A percentile compares a stretch with the other conserved stretches of the same genome.
phyloP scores from a whole-genome alignment of 1,140 invertebrate genomes.

The Drosophila albomicans region DNA sequence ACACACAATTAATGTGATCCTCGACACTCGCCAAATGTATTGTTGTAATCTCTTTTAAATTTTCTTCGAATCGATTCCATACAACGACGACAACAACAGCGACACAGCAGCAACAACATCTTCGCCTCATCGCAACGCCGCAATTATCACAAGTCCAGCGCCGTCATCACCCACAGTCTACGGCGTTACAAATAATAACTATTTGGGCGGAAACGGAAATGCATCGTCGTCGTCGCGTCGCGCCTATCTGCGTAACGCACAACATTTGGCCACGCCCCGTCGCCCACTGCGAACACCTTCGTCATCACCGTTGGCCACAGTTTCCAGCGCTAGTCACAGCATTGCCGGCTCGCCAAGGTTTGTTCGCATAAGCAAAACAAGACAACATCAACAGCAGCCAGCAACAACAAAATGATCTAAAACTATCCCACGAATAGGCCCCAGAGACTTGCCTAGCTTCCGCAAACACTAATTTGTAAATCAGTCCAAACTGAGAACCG shows the following conservation, averaged over 20 bases:
- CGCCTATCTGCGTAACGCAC: slow-evolving; percentile 60
- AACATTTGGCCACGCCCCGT: slow-evolving; percentile 69
- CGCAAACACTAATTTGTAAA: background rate
- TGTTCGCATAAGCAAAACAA: slow-evolving; percentile 63
- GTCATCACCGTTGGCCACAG: slow-evolving; percentile 80
- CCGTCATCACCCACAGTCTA: slow-evolving; percentile 39
- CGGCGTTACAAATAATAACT: slow-evolving; percentile 64
- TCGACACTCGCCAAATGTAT: slow-evolving; percentile 37
- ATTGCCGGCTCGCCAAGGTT: slow-evolving; percentile 78
- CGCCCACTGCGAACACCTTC: slow-evolving; percentile 78
- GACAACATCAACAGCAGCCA: slow-evolving; percentile 28
- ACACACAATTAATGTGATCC: slow-evolving; percentile 8
- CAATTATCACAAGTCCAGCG: slow-evolving; percentile 5
- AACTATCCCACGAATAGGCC: slow-evolving; percentile 7
- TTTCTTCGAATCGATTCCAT: slow-evolving; percentile 78
- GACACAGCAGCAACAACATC: slow-evolving; percentile 49
- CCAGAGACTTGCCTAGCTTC: slow-evolving; percentile 18
- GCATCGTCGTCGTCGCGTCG: slow-evolving; percentile 42
- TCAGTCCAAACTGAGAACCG: background rate
- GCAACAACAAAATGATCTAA: slow-evolving; percentile 17
- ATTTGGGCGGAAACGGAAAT: slow-evolving; percentile 50
- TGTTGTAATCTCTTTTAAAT: slow-evolving; percentile 78
- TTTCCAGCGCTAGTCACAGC: slow-evolving; percentile 72
- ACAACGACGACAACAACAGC: slow-evolving; percentile 55
- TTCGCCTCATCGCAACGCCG: slow-evolving; percentile 20